Evolutionary conservation across 1,140 invertebrate genomes (phyloP), one percentile per base, ranked within the genome.

Genomic region (Drosophila chauvacae): DNA sequence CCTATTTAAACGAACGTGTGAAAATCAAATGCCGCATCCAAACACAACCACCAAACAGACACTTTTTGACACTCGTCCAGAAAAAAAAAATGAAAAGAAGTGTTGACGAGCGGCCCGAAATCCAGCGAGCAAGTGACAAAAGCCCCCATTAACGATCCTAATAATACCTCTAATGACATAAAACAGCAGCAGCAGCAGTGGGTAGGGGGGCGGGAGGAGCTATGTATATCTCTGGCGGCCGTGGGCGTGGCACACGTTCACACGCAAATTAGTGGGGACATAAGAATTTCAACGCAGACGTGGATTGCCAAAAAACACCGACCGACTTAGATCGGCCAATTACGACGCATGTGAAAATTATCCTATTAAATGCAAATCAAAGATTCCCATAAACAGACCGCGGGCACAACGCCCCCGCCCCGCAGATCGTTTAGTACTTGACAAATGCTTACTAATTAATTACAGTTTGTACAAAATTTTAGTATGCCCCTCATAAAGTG

Each of bases 401-500:
- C 47, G 42, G 45, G 56, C 35, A 7, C 47, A 18, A 16, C 47
- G 42, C 33, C 9, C 60, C 18, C 44, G 37, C 44, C n/a, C 20
- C 18, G 41, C 30, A 48, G 18, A 42, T 42, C 37, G 80, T 88
- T 90, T 88, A 90, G 78, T 91, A 91, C 87, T 91, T 91, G 91
- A 91, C 91, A 91, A 91, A 91, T 91, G 90, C 80, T 91, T 91
- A 91, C 91, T 91, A 91, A 91, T 91, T 91, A 91, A 91, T 91
- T 91, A 91, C 90, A 91, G 91, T 91, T 91, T 91, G 91, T 91
- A 91, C 91, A 91, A 91, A 91, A 82, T 88, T 91, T 91, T 91
- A 91, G 90, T 91, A 86, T 75, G 75, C 85, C 59, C 60, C 88
- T 82, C 87, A 86, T 90, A 90, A 90, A 90, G 86, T 90, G 87